Evolutionary conservation across 1,140 invertebrate species (phyloP), one percentile per base, ranked within the genome.

Genomic region (Scaptomyza hsui): DNA sequence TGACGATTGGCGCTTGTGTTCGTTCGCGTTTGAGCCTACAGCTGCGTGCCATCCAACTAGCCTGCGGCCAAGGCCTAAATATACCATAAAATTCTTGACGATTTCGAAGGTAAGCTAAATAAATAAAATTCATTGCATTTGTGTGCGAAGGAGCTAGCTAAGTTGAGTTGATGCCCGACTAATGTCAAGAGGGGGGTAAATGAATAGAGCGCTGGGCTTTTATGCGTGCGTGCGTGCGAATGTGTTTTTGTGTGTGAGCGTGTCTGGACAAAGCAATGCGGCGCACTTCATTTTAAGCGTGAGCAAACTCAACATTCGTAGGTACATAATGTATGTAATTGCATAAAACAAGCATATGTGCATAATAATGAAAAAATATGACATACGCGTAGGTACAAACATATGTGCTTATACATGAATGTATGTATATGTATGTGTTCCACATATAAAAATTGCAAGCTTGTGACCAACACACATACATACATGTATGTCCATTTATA

Each of bases 141-240:
- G 60, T 63, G 51, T 21, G 51, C 24, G 19, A 3, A 21, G 6
- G 1, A 37, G 32, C 32, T 12, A 35, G 37, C 55, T 21, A 2
- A 24, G 59, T 53, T 44, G 37, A 32, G 15, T 32, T 56, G 49
- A 12, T 52, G 60, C 26, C 60, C 18, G 39, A 18, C 41, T 32
- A 59, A 44, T 52, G 21, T 19, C 48, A 35, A 42, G 3, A 41
- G n/a, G 32, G 16, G 16, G 32, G 9, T 26, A 70, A 37, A 55
- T 45, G 19, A 24, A 32, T 55, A 61, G 16, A 37, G 26, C 48
- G 48, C 21, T 53, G 49, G 49, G 67, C 26, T 45, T 56, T 64
- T 12, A 70, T 70, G 67, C 67, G 67, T 70, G 67, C 60, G 67
- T 70, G 59, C 49, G 61, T 65, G 49, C 57, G 45, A 65, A 60